Base-by-base conservation (phyloP, 2,113 vertebrate species). In the Nycticebus coucang region DNA sequence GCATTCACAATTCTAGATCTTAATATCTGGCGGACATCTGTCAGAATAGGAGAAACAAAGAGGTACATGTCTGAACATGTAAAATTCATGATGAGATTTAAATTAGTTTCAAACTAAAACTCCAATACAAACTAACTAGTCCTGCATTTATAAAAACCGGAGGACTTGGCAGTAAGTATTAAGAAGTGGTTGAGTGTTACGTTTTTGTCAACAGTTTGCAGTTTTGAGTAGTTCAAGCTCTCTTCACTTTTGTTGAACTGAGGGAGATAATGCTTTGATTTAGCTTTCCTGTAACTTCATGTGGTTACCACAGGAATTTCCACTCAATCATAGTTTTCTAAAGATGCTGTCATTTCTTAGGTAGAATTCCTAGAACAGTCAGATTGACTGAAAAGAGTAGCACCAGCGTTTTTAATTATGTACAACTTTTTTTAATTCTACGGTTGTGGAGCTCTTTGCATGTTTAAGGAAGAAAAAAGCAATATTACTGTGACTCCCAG, bases 271-370 rank as follows among this genome's bases (percentile, higher is more conserved):
- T 1, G 45, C 24, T 81, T 78, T 78, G 35, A 60, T 57, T 69
- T 79, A 74, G 24, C 66, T 80, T 59, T 75, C 59, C 45, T 82
- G 37, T 55, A 89, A 37, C 0, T 21, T 33, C 35, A 71, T 5
- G 4, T 89, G n/a, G 26, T 78, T 89, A 89, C 80, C 53, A 59
- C 18, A 72, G 55, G 33, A 93, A 89, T 81, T 64, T 62, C 35
- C 66, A 64, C 22, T 8, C 35, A 35, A 75, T 59, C 30, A 59
- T 59, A 84, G 19, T 86, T 93, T 93, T 94, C 35, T 96, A n/a
- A 60, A 87, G 97, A 92, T 55, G 18, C 24, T 93, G 4, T 68
- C 35, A 68, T 37, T 45, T 64, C 35, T 50, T 35, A 78, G 28
- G 45, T 11, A 22, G 17, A 87, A 87, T 64, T 64, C 33, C 71